A percentile compares a stretch with the other conserved stretches of the same genome.
Conservation (phyloP, 2,797 vertebrate genomes). For the Crossoptilon crossoptilon region DNA sequence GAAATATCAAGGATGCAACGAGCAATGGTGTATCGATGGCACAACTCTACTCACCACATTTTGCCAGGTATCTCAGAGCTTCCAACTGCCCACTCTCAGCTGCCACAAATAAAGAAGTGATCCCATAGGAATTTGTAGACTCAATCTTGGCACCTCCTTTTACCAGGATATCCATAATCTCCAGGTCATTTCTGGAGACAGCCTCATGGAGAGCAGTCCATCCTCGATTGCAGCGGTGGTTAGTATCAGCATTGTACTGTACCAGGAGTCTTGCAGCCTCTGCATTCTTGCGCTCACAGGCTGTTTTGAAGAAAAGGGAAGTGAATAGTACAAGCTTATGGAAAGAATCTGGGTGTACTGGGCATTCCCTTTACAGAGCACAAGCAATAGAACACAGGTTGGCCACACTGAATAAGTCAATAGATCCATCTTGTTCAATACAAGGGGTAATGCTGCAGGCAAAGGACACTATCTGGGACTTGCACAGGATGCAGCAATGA, state of each 20-base stretch:
- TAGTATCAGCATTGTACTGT: slow-evolving; percentile 87
- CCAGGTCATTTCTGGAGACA: slow-evolving; percentile 86
- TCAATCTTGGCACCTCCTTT: slow-evolving; percentile 88
- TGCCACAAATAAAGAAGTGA: slow-evolving; percentile 91
- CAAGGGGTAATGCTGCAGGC: background rate
- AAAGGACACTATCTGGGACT: background rate
- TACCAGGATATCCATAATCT: slow-evolving; percentile 89
- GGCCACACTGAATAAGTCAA: background rate
- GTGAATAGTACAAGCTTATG: background rate
- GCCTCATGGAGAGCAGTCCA: slow-evolving; percentile 95
- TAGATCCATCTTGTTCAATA: background rate
- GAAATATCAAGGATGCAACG: background rate
- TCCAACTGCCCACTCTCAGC: slow-evolving; percentile 89
- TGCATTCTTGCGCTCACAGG: slow-evolving; percentile 88
- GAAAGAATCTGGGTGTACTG: background rate
- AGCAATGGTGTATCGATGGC: background rate
- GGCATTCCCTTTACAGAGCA: background rate
- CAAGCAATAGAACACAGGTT: background rate
- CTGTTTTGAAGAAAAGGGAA: slow-evolving; percentile 72
- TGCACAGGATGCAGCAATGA: background rate
- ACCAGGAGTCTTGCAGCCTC: slow-evolving; percentile 86
- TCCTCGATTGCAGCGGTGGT: slow-evolving; percentile 92
- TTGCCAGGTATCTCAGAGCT: slow-evolving; percentile 86
- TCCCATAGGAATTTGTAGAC: slow-evolving; percentile 87
- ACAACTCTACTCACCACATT: slow-evolving; percentile 82